These are phyloP conservation scores for Trissolcus basalis DNA, from an alignment of 1,140 invertebrate genomes.

Conservation along the genomic window DNA sequence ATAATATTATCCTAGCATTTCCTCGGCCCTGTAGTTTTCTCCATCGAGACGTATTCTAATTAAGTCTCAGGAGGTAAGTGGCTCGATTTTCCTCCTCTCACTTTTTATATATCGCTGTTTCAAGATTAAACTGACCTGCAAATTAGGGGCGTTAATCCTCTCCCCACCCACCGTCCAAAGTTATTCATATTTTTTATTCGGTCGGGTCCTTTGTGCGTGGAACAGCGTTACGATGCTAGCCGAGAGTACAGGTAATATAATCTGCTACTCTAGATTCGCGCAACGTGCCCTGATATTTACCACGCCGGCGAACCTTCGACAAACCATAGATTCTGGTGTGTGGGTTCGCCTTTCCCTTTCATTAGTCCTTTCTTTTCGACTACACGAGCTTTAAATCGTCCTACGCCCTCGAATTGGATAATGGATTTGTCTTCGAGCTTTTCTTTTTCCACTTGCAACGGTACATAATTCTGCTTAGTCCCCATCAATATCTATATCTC, in stretches of 20 bases:
- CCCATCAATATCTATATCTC: slow-evolving; percentile 1
- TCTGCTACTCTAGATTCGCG: background rate
- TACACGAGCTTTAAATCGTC: slow-evolving; percentile 9
- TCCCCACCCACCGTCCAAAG: background rate
- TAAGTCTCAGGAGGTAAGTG: background rate
- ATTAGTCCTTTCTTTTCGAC: slow-evolving; percentile 15
- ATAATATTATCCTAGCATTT: slow-evolving; percentile 2
- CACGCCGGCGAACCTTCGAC: slow-evolving; percentile 5
- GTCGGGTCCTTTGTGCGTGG: background rate
- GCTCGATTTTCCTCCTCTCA: background rate
- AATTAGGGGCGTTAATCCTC: background rate
- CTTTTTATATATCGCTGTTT: background rate
- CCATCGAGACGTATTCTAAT: background rate
- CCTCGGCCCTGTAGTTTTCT: background rate
- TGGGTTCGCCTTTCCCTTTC: slow-evolving; percentile 7
- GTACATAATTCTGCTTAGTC: slow-evolving; percentile 10
- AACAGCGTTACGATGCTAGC: background rate
- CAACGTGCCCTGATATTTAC: slow-evolving; percentile 5
- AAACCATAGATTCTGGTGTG: slow-evolving; percentile 15
- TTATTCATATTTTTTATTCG: background rate
- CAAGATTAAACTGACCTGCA: background rate
- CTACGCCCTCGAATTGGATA: slow-evolving; percentile 6
- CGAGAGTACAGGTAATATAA: background rate
- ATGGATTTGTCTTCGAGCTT: slow-evolving; percentile 22
- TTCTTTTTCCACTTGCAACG: slow-evolving; percentile 14